phyloP scores from a whole-genome alignment of 2,888 invertebrate genomes.

The Tortricodes alternella region DNA sequence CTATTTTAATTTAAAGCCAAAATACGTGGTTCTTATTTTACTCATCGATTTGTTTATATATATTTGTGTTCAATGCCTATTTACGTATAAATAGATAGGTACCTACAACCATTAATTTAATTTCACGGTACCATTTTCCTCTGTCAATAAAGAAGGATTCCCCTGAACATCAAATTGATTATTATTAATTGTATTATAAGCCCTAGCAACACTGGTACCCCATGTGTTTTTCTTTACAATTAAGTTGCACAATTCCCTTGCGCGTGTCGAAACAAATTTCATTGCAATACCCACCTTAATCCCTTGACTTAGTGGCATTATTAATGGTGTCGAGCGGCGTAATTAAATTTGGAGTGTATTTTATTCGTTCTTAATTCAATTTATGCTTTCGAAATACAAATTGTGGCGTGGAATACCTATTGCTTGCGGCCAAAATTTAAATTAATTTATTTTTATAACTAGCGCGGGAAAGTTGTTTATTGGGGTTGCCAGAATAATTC shows the following conservation, averaged over 20 bases:
- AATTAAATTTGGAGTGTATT: constrained; percentile 26
- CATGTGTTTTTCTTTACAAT: constrained; percentile 80
- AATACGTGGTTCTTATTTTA: too few species aligned
- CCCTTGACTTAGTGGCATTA: constrained; percentile 28
- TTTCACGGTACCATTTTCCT: constrained; percentile 37
- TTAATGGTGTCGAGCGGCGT: background rate
- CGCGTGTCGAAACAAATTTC: constrained; percentile 34
- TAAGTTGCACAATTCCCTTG: constrained; percentile 57
- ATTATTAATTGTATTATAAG: constrained; percentile 79
- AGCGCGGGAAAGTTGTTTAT: constrained; percentile 63
- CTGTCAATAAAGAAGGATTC: constrained; percentile 45
- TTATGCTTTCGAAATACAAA: constrained; percentile 67
- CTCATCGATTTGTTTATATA: too few species aligned
- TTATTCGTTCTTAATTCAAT: constrained; percentile 67
- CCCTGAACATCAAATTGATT: constrained; percentile 63
- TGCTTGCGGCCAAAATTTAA: constrained; percentile 64
- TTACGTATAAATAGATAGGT: background rate
- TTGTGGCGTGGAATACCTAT: constrained; percentile 65
- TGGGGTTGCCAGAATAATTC: constrained; percentile 39
- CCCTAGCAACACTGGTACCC: constrained; percentile 61
- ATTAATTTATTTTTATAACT: constrained; percentile 66
- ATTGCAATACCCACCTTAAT: constrained; percentile 40
- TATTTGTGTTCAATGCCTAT: too few species aligned
- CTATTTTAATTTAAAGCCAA: too few species aligned
- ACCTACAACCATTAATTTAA: constrained; percentile 9